A percentile compares a stretch with the other conserved stretches of the same genome.
phyloP scores from a whole-genome alignment of 2,113 vertebrate genomes.

The Oryzias woworae region DNA sequence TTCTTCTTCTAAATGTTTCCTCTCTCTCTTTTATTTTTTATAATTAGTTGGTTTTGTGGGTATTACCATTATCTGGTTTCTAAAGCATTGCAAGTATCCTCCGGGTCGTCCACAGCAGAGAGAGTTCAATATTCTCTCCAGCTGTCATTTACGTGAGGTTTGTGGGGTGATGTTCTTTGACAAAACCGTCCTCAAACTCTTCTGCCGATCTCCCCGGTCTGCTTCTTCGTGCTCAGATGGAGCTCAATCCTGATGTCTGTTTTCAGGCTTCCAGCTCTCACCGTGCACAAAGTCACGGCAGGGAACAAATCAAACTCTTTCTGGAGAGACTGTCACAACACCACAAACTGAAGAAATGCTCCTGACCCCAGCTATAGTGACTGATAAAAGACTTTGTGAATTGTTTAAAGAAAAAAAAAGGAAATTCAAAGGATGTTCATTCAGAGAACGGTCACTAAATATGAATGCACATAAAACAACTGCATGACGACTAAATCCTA shows the following conservation, averaged over 20 bases:
- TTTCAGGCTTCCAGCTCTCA: constrained; percentile 16
- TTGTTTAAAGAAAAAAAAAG: background rate
- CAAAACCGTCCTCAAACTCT: constrained; percentile 8
- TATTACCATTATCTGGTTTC: background rate
- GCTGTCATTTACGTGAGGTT: background rate
- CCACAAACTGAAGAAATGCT: background rate
- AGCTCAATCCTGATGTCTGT: constrained; percentile 15
- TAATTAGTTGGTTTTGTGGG: background rate
- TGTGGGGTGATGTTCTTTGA: background rate
- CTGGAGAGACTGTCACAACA: constrained; percentile 15
- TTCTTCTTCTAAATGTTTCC: background rate
- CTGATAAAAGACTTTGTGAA: background rate
- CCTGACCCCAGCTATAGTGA: background rate
- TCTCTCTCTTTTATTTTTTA: no score
- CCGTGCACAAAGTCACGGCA: constrained; percentile 13
- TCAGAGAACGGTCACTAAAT: background rate
- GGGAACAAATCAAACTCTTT: constrained; percentile 9
- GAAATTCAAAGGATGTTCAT: background rate
- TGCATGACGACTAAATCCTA: no score
- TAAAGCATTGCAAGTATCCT: background rate
- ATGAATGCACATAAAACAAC: no score
- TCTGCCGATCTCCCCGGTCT: constrained; percentile 4
- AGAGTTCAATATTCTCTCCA: background rate
- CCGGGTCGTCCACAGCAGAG: background rate
- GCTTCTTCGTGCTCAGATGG: constrained; percentile 1